phyloP scores from a whole-genome alignment of 2,113 vertebrate species.

The Ivindomyrus marchei region DNA sequence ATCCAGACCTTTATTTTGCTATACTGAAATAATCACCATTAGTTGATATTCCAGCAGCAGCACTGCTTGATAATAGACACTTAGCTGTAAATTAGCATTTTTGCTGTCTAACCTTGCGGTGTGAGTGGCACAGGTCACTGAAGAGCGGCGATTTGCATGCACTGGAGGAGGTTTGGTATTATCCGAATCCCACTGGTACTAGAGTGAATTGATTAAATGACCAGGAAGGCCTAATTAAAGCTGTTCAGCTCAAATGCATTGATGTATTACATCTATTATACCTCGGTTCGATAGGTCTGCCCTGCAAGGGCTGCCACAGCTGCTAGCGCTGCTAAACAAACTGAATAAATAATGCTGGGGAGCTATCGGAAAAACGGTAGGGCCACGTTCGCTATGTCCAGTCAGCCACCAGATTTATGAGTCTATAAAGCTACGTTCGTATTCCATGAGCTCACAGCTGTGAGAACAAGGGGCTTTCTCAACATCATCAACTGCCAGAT shows the following conservation, averaged over 20 bases:
- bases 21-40: conserved; percentile 1
- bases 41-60: conserved; percentile 50
- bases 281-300: conserved; percentile 88
- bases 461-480: conserved; percentile 3
- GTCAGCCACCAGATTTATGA: conserved; percentile 48
- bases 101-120: conserved; percentile 63
- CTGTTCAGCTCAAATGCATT: conserved; percentile 97
- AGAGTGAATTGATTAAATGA: conserved; percentile 86
- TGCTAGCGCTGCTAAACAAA: conserved; percentile 84
- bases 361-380: conserved; percentile 7
- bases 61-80: conserved; percentile 52
- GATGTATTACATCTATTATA: conserved; percentile 98
- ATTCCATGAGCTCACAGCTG: conserved; percentile 28
- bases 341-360: conserved; percentile 79
- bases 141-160: conserved; percentile 74
- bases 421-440: conserved; percentile 41
- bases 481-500: not conserved
- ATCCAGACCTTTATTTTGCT: conserved; percentile 5
- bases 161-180: conserved; percentile 65
- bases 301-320: conserved; percentile 72
- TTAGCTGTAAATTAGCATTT: conserved; percentile 60
- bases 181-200: conserved; percentile 71
- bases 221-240: conserved; percentile 98
- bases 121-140: conserved; percentile 55
- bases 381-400: conserved; percentile 34